Evolutionary conservation across 2,797 vertebrate species (phyloP), one percentile per base, ranked within the genome.

Genomic region (Percopsis omiscomaycus): DNA sequence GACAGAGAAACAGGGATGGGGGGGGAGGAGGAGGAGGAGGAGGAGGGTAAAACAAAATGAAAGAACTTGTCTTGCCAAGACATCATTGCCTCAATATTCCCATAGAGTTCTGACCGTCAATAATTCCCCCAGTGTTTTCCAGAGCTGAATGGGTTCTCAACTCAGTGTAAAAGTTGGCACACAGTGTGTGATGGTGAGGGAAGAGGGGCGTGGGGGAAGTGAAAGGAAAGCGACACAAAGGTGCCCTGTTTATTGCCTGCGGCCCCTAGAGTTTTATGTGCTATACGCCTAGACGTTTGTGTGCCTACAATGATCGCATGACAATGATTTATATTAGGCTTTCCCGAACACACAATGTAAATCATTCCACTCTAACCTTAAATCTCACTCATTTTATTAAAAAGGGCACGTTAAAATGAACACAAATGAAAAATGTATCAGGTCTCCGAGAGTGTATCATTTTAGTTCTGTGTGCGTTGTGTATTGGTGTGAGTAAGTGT

Each of bases 91-190:
- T 71, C 59, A 37, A 55, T 14, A 48, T 87, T 84, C 77, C 66
- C 71, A 78, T 73, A 74, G 58, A 55, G 22, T 64, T 78, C 78
- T 37, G 55, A 55, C 64, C 10, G 53, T 70, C 75, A 81, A 55
- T 75, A 63, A 73, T 73, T 79, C 75, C 71, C 48, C 70, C 58
- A 73, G 74, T 83, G 78, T 77, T 81, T 73, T 77, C 66, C 15
- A 13, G 55, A 50, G 68, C 64, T 58, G 52, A 62, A 51, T 9
- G 67, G 59, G 78, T 87, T 88, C 74, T 86, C 77, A 15, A 68
- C 74, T 66, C 29, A 44, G 68, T 83, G 79, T 82, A 64, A 85
- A 84, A 81, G 78, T 78, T 88, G 83, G 81, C 81, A 64, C 56
- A 28, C 5, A 0, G 60, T 55, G 68, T 75, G 74, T 68, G 73